A percentile compares a stretch with the other conserved stretches of the same genome.
These are phyloP conservation scores for Drosophila lacicola DNA, from an alignment of 2,888 invertebrate species.

Conservation along the genomic window DNA sequence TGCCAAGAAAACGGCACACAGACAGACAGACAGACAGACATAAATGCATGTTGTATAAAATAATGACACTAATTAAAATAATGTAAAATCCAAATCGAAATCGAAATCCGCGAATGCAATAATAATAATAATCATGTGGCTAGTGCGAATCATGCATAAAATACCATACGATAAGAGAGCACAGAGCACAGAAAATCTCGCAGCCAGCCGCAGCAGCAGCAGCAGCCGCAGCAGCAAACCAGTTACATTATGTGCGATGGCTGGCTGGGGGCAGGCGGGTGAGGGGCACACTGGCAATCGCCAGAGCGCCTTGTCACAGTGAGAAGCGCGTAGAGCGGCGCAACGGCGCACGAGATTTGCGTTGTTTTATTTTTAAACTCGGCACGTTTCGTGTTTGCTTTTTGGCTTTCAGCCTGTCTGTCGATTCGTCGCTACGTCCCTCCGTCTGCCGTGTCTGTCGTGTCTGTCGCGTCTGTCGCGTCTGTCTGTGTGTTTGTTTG, in stretches of 20 bases:
- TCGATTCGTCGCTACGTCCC: neutral
- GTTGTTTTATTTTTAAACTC: conserved; percentile 70
- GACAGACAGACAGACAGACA: neutral
- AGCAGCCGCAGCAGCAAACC: conserved; percentile 64
- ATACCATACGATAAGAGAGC: conserved; percentile 24
- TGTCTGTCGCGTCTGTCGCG: neutral
- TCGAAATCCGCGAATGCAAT: conserved; percentile 9
- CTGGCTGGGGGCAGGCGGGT: neutral
- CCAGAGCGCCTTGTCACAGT: conserved; percentile 33
- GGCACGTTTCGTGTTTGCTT: conserved; percentile 73
- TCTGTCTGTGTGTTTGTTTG: conserved; percentile 6
- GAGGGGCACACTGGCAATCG: conserved; percentile 19
- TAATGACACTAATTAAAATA: conserved; percentile 10
- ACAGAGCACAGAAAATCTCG: neutral
- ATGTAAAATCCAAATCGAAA: conserved; percentile 3
- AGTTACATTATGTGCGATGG: conserved; percentile 60
- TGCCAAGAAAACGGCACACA: conserved; percentile 24
- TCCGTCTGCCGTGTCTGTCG: neutral
- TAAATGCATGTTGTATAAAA: neutral
- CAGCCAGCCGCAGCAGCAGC: conserved; percentile 29
- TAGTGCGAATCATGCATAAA: conserved; percentile 44
- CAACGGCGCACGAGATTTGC: conserved; percentile 65
- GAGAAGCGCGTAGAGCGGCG: conserved; percentile 59
- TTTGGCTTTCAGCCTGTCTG: conserved; percentile 41
- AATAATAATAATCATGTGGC: conserved; percentile 27